A percentile compares a stretch with the other conserved stretches of the same genome.
These are phyloP conservation scores for Podabrus alpinus DNA, from an alignment of 2,888 invertebrate species.

Conservation along the genomic window DNA sequence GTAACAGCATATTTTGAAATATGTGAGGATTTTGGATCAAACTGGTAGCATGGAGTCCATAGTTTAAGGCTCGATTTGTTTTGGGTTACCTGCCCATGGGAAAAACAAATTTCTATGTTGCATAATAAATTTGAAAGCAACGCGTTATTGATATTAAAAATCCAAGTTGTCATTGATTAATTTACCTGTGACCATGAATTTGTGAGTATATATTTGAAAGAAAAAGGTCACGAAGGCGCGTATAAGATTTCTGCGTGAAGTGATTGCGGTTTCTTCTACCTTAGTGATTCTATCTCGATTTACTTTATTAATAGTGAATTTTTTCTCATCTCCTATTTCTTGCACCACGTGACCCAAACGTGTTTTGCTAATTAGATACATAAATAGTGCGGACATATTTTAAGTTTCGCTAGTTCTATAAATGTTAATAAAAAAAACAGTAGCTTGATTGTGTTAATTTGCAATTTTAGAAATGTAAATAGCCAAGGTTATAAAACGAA, in stretches of 20 bases:
- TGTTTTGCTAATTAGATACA: slow-evolving; percentile 15
- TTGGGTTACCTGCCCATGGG: neutral
- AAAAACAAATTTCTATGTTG: neutral
- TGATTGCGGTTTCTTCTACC: slow-evolving; percentile 15
- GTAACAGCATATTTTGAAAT: neutral
- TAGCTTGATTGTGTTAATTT: slow-evolving; percentile 21
- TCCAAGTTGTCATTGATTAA: slow-evolving; percentile 1
- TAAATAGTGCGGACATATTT: neutral
- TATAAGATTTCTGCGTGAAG: slow-evolving; percentile 20
- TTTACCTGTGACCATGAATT: slow-evolving; percentile 11
- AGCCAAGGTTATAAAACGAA: slow-evolving; percentile 23
- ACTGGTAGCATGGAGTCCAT: neutral
- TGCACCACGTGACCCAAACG: slow-evolving; percentile 18
- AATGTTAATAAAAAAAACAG: slow-evolving; percentile 20
- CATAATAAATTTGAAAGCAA: slow-evolving; percentile 1
- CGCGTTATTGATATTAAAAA: neutral
- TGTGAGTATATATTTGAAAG: slow-evolving; percentile 16
- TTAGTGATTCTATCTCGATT: slow-evolving; percentile 17
- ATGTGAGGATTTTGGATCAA: neutral
- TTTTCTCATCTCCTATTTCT: slow-evolving; percentile 17
- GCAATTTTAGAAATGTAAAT: slow-evolving; percentile 29
- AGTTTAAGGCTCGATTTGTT: neutral
- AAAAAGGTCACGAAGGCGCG: slow-evolving; percentile 23
- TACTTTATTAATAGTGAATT: slow-evolving; percentile 10
- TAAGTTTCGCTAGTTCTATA: slow-evolving; percentile 1